These are phyloP conservation scores for Acanthosepion esculentum DNA, from an alignment of 2,888 invertebrate genomes.

Conservation along the genomic window DNA sequence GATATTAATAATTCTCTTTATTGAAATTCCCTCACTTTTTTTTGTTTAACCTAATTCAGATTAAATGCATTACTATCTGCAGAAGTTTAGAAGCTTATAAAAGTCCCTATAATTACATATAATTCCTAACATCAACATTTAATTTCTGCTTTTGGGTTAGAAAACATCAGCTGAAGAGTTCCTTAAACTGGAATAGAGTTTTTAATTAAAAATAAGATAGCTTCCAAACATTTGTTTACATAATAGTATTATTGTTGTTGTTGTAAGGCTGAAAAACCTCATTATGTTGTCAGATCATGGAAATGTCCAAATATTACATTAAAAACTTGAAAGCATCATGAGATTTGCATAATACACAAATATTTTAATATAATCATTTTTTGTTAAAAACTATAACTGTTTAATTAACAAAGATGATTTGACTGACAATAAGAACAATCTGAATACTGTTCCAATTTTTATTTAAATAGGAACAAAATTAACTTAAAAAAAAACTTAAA, in stretches of 20 bases:
- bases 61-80: neutral
- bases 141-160: neutral
- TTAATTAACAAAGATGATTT: neutral
- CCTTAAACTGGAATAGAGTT: neutral
- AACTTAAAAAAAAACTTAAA: too few relatives aligned
- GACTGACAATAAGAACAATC: neutral
- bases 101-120: neutral
- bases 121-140: neutral
- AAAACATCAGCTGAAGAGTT: neutral
- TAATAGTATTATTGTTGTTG: neutral
- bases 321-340: neutral
- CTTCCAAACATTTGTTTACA: neutral
- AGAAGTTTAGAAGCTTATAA: neutral
- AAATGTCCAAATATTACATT: neutral
- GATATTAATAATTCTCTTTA: too few relatives aligned
- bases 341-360: neutral
- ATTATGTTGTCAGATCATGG: neutral
- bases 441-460: neutral
- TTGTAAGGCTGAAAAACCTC: neutral
- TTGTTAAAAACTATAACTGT: neutral
- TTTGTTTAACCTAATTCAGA: too few relatives aligned
- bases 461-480: too few relatives aligned
- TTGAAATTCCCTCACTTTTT: too few relatives aligned
- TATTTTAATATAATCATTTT: neutral
- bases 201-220: neutral